Evolutionary conservation across 2,888 invertebrate genomes (phyloP).

Genomic region (Oasisia sp.): DNA sequence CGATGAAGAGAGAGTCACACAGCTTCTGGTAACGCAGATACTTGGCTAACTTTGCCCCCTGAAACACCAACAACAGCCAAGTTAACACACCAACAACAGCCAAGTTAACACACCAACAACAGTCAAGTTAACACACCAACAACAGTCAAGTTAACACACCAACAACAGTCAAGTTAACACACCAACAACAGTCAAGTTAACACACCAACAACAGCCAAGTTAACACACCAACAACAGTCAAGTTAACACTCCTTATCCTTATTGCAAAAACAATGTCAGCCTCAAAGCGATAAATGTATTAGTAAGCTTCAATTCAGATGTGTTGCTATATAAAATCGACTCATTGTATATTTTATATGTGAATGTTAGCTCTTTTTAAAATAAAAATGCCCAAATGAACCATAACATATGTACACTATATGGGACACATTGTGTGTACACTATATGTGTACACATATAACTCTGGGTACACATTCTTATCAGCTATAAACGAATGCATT

Average conservation of each 20-base stretch:
- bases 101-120: constrained; percentile 23
- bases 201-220: no score
- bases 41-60: constrained; percentile 94
- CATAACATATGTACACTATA: no score
- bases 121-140: constrained; percentile 18
- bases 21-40: constrained; percentile 89
- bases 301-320: no score
- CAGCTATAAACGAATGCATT: neutral
- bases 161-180: constrained; percentile 21
- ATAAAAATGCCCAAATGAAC: no score
- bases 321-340: no score
- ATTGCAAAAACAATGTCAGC: no score
- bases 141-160: constrained; percentile 20
- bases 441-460: neutral
- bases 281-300: no score
- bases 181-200: neutral
- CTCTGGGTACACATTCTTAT: neutral
- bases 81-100: neutral
- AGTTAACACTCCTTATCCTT: no score
- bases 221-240: neutral
- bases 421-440: neutral
- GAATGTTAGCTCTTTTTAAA: no score
- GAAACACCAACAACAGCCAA: constrained; percentile 40
- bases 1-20: constrained; percentile 87
- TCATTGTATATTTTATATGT: no score